These are phyloP conservation scores for Leptinotarsa peninsularis DNA, from an alignment of 2,888 invertebrate species.

Conservation along the genomic window DNA sequence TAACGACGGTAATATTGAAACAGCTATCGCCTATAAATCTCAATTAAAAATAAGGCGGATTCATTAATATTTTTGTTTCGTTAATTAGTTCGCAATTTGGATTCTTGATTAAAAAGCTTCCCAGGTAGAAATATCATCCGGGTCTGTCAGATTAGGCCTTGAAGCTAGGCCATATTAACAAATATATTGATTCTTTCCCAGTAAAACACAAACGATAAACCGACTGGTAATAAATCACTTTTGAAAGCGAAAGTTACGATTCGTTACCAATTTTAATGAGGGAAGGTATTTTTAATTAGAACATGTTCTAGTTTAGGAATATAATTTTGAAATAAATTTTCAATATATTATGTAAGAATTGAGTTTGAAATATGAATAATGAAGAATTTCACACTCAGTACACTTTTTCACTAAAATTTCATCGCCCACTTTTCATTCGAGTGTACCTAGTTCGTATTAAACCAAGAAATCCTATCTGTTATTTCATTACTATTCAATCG, in stretches of 20 bases:
- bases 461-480: too few species aligned
- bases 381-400: too few species aligned
- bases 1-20: background rate
- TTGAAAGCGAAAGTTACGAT: background rate
- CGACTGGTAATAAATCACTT: conserved; percentile 4
- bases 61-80: conserved; percentile 22
- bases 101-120: conserved; percentile 31
- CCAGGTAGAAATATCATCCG: conserved; percentile 33
- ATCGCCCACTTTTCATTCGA: too few species aligned
- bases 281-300: conserved; percentile 8
- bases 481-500: too few species aligned
- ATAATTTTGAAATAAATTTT: too few species aligned
- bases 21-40: conserved; percentile 30
- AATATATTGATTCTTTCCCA: conserved; percentile 21
- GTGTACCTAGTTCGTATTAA: too few species aligned
- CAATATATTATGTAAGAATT: too few species aligned
- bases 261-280: background rate
- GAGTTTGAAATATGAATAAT: too few species aligned
- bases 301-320: background rate
- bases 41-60: conserved; percentile 17
- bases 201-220: conserved; percentile 3
- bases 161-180: conserved; percentile 7
- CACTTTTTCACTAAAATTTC: too few species aligned
- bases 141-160: conserved; percentile 21
- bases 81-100: conserved; percentile 29